These are phyloP conservation scores for Drosophila lacteicornis DNA, from an alignment of 1,140 invertebrate species.

Conservation along the genomic window DNA sequence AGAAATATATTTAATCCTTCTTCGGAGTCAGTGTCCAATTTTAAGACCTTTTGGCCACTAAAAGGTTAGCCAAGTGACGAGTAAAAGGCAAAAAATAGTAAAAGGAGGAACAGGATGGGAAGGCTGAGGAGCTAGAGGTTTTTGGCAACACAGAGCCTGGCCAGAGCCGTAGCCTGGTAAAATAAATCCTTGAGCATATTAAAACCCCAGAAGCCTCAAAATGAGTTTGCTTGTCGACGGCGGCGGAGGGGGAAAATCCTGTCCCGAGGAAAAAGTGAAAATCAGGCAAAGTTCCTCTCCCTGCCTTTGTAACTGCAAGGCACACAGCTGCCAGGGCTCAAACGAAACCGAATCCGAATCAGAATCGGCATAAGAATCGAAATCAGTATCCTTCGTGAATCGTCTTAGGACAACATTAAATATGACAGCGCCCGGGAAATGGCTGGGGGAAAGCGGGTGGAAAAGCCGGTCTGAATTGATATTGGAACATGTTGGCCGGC, in stretches of 20 bases:
- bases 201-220: constrained; percentile 50
- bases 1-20: no score
- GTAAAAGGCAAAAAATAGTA: not conserved
- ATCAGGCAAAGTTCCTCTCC: constrained; percentile 30
- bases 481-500: constrained; percentile 16
- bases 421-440: constrained; percentile 20
- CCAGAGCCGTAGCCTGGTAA: constrained; percentile 19
- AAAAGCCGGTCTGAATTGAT: not conserved
- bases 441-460: not conserved
- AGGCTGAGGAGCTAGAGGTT: no score
- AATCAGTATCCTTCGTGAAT: constrained; percentile 44
- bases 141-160: not conserved
- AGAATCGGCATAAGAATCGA: constrained; percentile 20
- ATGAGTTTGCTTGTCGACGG: constrained; percentile 32
- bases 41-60: not conserved
- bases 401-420: constrained; percentile 43
- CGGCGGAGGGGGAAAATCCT: no score
- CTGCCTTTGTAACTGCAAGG: constrained; percentile 7
- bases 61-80: constrained; percentile 11
- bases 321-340: constrained; percentile 5
- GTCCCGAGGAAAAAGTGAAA: constrained; percentile 49
- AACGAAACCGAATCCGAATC: constrained; percentile 39
- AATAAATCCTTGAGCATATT: constrained; percentile 62
- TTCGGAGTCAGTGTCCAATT: not conserved
- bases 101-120: not conserved